These are phyloP conservation scores for Lacanobia wlatinum DNA, from an alignment of 2,888 invertebrate genomes.

Conservation along the genomic window DNA sequence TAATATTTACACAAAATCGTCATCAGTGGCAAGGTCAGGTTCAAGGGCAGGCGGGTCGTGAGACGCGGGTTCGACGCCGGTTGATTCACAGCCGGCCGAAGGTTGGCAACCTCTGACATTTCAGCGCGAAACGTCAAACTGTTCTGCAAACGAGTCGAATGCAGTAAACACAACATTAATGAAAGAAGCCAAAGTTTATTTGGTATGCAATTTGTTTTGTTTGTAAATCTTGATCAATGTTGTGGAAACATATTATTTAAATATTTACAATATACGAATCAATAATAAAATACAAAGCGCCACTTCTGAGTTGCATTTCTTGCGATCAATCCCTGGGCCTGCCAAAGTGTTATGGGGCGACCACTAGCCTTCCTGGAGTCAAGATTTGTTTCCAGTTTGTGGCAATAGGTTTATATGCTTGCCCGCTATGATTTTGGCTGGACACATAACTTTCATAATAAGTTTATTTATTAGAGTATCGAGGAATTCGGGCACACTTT, in stretches of 20 bases:
- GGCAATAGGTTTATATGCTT: too few relatives aligned
- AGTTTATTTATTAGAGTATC: too few relatives aligned
- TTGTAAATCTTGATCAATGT: conserved; percentile 2
- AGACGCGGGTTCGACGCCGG: conserved; percentile 79
- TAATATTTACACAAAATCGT: conserved; percentile 65
- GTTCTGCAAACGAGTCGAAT: conserved; percentile 52
- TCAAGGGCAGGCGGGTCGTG: conserved; percentile 78
- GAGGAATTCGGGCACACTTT: too few relatives aligned
- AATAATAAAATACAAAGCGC: background rate
- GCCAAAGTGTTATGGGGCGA: too few relatives aligned
- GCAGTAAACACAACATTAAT: conserved; percentile 46
- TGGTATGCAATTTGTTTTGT: conserved; percentile 10
- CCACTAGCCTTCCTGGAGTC: too few relatives aligned
- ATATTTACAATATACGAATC: background rate
- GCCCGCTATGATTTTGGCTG: too few relatives aligned
- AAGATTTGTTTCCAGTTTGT: too few relatives aligned
- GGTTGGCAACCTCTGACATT: conserved; percentile 86
- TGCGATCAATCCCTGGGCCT: background rate
- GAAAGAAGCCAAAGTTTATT: conserved; percentile 26
- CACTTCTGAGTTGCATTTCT: background rate
- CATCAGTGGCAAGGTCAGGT: conserved; percentile 69
- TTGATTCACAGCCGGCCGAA: conserved; percentile 80
- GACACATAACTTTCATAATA: too few relatives aligned
- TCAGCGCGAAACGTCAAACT: conserved; percentile 60
- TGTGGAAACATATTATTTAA: background rate